These are phyloP conservation scores for Pelagia noctiluca DNA, from an alignment of 30 jellyfish, hydroid and myxozoan genomes.

Conservation along the genomic window DNA sequence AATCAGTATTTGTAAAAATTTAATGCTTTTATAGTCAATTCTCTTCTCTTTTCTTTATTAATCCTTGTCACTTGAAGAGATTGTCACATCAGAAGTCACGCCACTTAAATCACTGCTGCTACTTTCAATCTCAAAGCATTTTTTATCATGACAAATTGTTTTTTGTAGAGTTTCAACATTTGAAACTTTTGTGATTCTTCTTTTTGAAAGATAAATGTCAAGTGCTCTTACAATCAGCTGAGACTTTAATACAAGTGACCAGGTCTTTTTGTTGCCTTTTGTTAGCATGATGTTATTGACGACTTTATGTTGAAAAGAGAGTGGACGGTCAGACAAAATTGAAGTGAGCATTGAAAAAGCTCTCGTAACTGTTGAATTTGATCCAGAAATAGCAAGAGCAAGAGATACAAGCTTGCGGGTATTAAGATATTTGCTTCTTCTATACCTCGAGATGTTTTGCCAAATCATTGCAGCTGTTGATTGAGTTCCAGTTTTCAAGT, in stretches of 20 bases:
- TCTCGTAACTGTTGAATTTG: conserved; percentile 30
- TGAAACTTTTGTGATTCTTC: too few relatives aligned
- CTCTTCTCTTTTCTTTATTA: too few relatives aligned
- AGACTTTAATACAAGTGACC: conserved; percentile 7
- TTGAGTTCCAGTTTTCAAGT: not conserved
- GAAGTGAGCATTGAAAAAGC: conserved; percentile 42
- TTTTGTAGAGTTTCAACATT: too few relatives aligned
- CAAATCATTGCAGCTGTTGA: conserved; percentile 6
- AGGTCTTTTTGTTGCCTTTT: conserved; percentile 25
- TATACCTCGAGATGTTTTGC: conserved; percentile 1
- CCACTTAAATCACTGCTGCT: too few relatives aligned
- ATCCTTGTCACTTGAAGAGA: too few relatives aligned
- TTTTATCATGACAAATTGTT: too few relatives aligned
- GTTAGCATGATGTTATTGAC: conserved; percentile 21
- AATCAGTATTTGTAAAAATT: too few relatives aligned
- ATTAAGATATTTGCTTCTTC: conserved; percentile 24
- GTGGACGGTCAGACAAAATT: conserved; percentile 49
- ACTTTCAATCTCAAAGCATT: too few relatives aligned
- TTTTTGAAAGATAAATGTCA: too few relatives aligned
- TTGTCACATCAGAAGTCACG: too few relatives aligned
- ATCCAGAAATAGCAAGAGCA: conserved; percentile 19
- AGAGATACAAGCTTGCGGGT: conserved; percentile 34
- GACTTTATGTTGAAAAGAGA: conserved; percentile 8
- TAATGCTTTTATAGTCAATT: too few relatives aligned
- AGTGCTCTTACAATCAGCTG: conserved; percentile 1